These are phyloP conservation scores for Sycophaga agraensis DNA, from an alignment of 1,140 invertebrate species.

Conservation along the genomic window DNA sequence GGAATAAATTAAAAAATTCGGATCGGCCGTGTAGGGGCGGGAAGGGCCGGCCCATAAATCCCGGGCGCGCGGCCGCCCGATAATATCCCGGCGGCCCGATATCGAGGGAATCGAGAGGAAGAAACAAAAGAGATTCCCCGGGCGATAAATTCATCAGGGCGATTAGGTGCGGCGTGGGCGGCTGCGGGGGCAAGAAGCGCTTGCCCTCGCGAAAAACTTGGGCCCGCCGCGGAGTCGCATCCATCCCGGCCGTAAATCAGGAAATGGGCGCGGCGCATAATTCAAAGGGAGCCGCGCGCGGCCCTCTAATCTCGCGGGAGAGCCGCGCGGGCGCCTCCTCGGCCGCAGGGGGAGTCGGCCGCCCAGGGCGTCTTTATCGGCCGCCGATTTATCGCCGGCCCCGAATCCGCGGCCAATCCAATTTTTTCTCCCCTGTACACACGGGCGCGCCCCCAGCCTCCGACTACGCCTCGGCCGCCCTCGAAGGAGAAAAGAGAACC, in stretches of 20 bases:
- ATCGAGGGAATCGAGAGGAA: too few species aligned
- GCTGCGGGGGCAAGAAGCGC: neutral
- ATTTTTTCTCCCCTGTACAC: too few species aligned
- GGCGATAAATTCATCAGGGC: conserved; percentile 11
- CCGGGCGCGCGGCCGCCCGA: too few species aligned
- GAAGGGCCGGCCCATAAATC: too few species aligned
- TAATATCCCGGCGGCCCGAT: too few species aligned
- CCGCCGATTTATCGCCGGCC: conserved; percentile 42
- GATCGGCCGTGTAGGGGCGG: too few species aligned
- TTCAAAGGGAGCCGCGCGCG: neutral
- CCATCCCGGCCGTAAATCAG: conserved; percentile 9
- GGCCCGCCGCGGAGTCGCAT: neutral
- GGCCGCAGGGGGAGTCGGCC: too few species aligned
- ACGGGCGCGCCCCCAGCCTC: too few species aligned
- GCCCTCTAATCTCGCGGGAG: conserved; percentile 6
- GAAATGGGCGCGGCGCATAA: conserved; percentile 18
- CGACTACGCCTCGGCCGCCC: too few species aligned
- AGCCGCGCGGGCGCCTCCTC: too few species aligned
- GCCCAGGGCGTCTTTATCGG: neutral
- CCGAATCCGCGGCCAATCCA: conserved; percentile 47
- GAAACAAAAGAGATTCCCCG: neutral
- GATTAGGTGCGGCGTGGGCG: neutral
- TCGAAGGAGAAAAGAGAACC: too few species aligned
- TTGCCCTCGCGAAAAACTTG: neutral
- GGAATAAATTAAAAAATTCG: too few species aligned